phyloP scores from a whole-genome alignment of 2,797 vertebrate species.

The Pogonophryne albipinna region DNA sequence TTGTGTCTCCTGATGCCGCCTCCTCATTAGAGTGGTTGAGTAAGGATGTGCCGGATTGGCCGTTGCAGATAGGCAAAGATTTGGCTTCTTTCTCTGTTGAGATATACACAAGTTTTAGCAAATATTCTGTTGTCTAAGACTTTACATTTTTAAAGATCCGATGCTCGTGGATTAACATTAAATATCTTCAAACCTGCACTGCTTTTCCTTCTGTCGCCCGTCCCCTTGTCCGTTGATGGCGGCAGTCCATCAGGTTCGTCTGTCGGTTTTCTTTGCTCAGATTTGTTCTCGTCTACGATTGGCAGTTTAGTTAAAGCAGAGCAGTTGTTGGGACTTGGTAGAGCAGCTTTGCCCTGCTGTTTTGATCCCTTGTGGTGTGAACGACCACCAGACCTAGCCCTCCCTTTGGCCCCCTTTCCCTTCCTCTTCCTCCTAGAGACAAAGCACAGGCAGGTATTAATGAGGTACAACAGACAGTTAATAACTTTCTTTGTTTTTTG shows the following conservation, averaged over 20 bases:
- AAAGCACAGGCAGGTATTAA: slow-evolving; percentile 51
- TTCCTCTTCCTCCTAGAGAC: slow-evolving; percentile 84
- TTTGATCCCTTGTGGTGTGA: slow-evolving; percentile 73
- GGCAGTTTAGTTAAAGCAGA: slow-evolving; percentile 47
- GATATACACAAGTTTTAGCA: slow-evolving; percentile 18
- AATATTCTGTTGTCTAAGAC: neutral
- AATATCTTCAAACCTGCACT: slow-evolving; percentile 64
- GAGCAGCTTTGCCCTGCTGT: slow-evolving; percentile 71
- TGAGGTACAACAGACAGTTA: slow-evolving; percentile 31
- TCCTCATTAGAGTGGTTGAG: slow-evolving; percentile 71
- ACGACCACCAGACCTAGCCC: slow-evolving; percentile 77
- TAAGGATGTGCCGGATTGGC: slow-evolving; percentile 61
- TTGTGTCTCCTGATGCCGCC: slow-evolving; percentile 27
- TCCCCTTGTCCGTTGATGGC: slow-evolving; percentile 22
- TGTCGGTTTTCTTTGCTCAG: slow-evolving; percentile 33
- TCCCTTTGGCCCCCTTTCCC: slow-evolving; percentile 83
- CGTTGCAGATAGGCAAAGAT: slow-evolving; percentile 57
- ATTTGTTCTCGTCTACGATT: slow-evolving; percentile 53
- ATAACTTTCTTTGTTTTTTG: slow-evolving; percentile 19
- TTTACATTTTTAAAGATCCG: neutral
- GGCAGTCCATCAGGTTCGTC: slow-evolving; percentile 43
- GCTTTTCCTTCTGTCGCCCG: slow-evolving; percentile 44
- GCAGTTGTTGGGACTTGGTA: slow-evolving; percentile 40
- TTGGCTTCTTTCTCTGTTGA: slow-evolving; percentile 63
- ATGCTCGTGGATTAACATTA: neutral